Evolutionary conservation across 2,888 invertebrate genomes (phyloP).

Genomic region (Cephus sareptanus): DNA sequence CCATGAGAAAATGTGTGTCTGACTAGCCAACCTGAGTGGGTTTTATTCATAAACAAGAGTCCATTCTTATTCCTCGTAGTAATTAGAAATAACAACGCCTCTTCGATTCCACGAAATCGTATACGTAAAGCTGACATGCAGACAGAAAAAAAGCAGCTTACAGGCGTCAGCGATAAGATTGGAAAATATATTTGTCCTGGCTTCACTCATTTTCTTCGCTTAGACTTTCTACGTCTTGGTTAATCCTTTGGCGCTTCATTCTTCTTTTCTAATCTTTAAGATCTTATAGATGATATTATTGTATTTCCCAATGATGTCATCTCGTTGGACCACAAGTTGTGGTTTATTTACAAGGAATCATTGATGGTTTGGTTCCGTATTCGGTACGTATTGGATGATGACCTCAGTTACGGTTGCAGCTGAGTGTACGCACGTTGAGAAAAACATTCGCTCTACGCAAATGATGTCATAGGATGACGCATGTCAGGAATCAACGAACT

Average conservation of each 20-base stretch:
- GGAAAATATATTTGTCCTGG: neutral
- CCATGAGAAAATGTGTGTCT: neutral
- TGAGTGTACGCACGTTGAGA: neutral
- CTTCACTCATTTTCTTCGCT: neutral
- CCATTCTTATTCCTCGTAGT: neutral
- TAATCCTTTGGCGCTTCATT: neutral
- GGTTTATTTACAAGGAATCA: neutral
- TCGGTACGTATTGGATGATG: constrained; percentile 14
- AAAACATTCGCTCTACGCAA: constrained; percentile 4
- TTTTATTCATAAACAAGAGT: neutral
- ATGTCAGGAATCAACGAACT: constrained; percentile 23
- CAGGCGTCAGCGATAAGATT: neutral
- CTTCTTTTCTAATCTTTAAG: neutral
- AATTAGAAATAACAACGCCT: neutral
- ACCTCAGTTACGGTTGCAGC: constrained; percentile 13
- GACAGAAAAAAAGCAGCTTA: neutral
- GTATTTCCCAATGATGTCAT: neutral
- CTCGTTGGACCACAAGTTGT: neutral
- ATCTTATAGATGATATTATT: neutral
- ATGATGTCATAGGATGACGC: constrained; percentile 22
- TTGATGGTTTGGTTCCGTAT: neutral
- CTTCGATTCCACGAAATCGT: neutral
- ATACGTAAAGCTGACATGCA: neutral
- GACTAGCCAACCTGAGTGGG: neutral
- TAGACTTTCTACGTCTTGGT: neutral